Base-by-base conservation (phyloP, 2,113 vertebrate genomes). In the Bolborhynchus lineola region DNA sequence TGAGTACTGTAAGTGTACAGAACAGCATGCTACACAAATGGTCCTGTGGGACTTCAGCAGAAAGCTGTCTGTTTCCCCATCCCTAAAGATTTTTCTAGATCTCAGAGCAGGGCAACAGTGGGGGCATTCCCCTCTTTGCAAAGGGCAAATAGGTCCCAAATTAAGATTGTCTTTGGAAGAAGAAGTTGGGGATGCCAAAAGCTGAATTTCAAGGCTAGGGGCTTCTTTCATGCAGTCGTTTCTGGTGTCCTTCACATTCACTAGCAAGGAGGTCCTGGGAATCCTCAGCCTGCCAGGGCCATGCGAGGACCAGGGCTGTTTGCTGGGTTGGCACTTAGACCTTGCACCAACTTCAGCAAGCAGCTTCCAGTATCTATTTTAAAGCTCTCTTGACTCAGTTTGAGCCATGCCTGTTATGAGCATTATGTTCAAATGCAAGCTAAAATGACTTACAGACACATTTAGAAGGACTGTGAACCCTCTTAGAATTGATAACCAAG, bases 381-480 rank as follows among this genome's bases (percentile, higher is more conserved):
- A 91, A 81, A 95, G 75, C 35, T 95, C 63, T 69, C 7, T 47
- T 88, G 37, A n/a, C 81, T 92, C 76, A 33, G n/a, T 75, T 92
- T 82, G 92, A 96, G 60, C 68, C n/a, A n/a, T 81, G 87, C 39
- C 67, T 84, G 69, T 86, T 88, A 84, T 2, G 13, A 90, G 33
- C 68, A 80, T 92, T 82, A 78, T 65, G 88, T 67, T 92, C 87
- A 93, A 95, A 92, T 46, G 15, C 42, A 57, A 82, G 59, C 49
- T 78, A 59, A 95, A 90, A 68, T 79, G 49, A 83, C 88, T 95
- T 93, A 72, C 84, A 93, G 88, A 92, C 52, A 72, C 31, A 10
- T 81, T 90, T 79, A 91, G 86, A 92, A 81, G 62, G 86, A 90
- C 49, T 6, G 2, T 67, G 90, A 94, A 86, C 88, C 88, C 92